Evolutionary conservation across 2,888 invertebrate species (phyloP), one percentile per base, ranked within the genome.

Genomic region (Drosophila gaucha): DNA sequence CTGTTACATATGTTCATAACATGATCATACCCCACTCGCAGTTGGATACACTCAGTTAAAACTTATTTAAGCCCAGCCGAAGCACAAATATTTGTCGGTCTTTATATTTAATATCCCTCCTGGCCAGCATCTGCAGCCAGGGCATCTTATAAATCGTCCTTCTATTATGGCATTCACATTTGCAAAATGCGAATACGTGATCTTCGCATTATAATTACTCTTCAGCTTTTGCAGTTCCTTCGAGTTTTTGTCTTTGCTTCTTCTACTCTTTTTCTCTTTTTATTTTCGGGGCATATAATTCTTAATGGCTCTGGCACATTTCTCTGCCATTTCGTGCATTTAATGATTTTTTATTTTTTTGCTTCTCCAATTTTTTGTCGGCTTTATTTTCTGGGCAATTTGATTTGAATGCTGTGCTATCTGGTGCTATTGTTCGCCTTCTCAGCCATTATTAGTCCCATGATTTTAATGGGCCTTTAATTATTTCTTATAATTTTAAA

Each of bases 291-390:
- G 64, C 72, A 71, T 43, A 79, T 72, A 65, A 77, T 84, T 80
- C 87, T 86, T 80, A 80, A 80, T 80, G 80, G 87, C 85, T 85
- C 46, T 84, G 87, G 85, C 80, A 86, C 87, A 87, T 85, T 86
- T 82, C 85, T 84, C 72, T 80, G 80, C 70, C 87, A 74, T 86
- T 87, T 86, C 87, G 82, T 82, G 87, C 85, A 82, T 84, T 86
- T 86, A 84, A 82, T 82, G 80, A 82, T 80, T 62, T 47, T 62
- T 38, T 33, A 20, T 84, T 77, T 80, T 80, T 67, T 66, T 33
- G n/a, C 47, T 47, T 47, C 47, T 47, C 14, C 33, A 14, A 47
- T 35, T 58, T 68, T 54, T 57, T 47, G 43, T 67, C 47, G 20
- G 60, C 70, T 86, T 75, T 67, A 75, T 83, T 76, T 80, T 70